Evolutionary conservation across 2,797 vertebrate genomes (phyloP), one percentile per base, ranked within the genome.

Genomic region (Halcyon smyrnensis): DNA sequence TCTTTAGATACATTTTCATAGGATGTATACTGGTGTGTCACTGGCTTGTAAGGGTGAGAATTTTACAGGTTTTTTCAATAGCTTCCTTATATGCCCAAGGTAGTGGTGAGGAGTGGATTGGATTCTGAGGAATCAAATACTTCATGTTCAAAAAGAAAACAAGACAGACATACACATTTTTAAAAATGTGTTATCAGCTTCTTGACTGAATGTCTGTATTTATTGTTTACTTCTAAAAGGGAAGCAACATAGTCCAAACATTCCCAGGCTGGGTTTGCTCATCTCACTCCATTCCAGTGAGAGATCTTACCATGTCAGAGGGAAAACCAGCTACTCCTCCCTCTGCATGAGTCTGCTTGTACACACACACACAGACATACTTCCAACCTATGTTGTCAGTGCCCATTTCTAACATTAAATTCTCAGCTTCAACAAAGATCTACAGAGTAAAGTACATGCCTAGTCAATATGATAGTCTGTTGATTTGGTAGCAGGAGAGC

Each of bases 161-260:
- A 48, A 77, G 39, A 36, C 4, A 73, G 48, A 37, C 9, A 9
- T 1, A 4, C 14, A 50, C 2, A 39, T 84, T 53, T 85, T 28
- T 0, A 2, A 63, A 91, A 78, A 54, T 5, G 2, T 0, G 0
- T 67, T 67, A 53, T 32, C 32, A 18, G 1, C 41, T 68, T 48
- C 11, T 15, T 71, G 48, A 48, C 15, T 53, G 46, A 54, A 63
- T 57, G 6, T 46, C 46, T 69, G 10, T 13, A 34, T 71, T 64
- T 74, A 56, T 17, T 18, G 3, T 64, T 60, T 45, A 41, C 6
- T 60, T 78, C 21, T 23, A 46, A 64, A 53, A 10, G 13, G 37
- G 27, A 81, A 80, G 17, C 11, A 75, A 18, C 6, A 60, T 13
- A 64, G 37, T 30, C 57, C 18, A 43, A 36, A 62, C 12, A 57